Evolutionary conservation across 2,113 vertebrate species (phyloP).

Genomic region (Chionomys nivalis): DNA sequence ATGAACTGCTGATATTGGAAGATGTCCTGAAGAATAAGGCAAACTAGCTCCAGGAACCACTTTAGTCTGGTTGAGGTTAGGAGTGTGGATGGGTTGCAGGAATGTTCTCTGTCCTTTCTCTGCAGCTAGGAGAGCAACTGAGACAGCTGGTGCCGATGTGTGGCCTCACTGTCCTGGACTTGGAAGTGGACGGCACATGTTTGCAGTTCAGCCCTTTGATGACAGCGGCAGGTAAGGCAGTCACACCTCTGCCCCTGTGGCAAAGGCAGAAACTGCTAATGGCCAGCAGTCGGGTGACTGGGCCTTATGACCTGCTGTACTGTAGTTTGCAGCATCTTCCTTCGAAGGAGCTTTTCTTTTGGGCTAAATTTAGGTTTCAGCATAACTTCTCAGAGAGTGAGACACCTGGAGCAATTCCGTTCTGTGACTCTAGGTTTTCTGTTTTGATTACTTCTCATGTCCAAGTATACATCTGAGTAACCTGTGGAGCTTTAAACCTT

Average conservation of each 20-base stretch:
- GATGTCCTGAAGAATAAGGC: neutral
- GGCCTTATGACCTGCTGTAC: neutral
- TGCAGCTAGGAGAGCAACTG: conserved; percentile 93
- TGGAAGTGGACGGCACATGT: conserved; percentile 94
- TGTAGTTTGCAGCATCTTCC: neutral
- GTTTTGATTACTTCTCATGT: neutral
- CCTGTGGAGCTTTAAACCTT: neutral
- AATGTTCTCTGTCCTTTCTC: neutral
- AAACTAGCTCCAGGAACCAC: neutral
- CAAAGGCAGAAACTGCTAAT: neutral
- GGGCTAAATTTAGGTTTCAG: neutral
- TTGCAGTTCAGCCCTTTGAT: conserved; percentile 95
- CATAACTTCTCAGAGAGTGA: neutral
- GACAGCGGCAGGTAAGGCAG: conserved; percentile 92
- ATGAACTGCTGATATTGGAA: neutral
- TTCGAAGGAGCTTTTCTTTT: neutral
- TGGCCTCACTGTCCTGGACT: conserved; percentile 93
- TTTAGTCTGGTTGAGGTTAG: neutral
- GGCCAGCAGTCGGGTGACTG: neutral
- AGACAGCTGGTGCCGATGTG: conserved; percentile 89
- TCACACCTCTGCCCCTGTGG: accelerated
- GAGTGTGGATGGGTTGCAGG: neutral
- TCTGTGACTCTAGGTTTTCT: neutral
- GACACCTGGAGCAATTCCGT: neutral
- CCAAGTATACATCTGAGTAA: neutral